These are phyloP conservation scores for Apantesis nais DNA, from an alignment of 2,888 invertebrate genomes.

Conservation along the genomic window DNA sequence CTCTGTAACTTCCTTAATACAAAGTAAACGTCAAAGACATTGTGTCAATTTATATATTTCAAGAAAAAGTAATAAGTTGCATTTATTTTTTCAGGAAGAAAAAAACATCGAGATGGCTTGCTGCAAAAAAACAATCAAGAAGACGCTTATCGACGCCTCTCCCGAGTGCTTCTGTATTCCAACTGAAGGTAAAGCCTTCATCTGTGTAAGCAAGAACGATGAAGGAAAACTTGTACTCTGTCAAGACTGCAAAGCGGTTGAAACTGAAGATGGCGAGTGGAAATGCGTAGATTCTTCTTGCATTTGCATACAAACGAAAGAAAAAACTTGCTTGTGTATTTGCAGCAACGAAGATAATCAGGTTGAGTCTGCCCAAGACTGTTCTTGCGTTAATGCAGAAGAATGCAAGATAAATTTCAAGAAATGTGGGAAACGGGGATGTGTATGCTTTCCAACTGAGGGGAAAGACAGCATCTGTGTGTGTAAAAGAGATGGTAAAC, in stretches of 20 bases:
- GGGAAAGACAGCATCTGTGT: conserved; percentile 52
- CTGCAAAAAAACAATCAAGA: conserved; percentile 51
- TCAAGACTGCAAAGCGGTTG: conserved; percentile 38
- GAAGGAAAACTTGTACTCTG: conserved; percentile 42
- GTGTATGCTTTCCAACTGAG: conserved; percentile 47
- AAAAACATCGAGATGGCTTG: conserved; percentile 57
- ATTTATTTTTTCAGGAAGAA: conserved; percentile 25
- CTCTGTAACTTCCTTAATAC: background rate
- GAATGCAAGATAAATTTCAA: conserved; percentile 33
- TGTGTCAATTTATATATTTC: background rate
- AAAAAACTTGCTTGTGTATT: conserved; percentile 48
- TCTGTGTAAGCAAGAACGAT: conserved; percentile 40
- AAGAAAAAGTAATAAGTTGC: conserved; percentile 4
- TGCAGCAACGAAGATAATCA: conserved; percentile 47
- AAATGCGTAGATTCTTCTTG: conserved; percentile 45
- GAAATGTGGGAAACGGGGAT: conserved; percentile 45
- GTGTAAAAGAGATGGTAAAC: conserved; percentile 44
- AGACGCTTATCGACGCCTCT: conserved; percentile 51
- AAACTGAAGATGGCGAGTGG: conserved; percentile 33
- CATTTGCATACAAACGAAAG: conserved; percentile 40
- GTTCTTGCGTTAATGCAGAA: conserved; percentile 40
- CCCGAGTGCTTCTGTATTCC: conserved; percentile 56
- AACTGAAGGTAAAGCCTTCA: conserved; percentile 41
- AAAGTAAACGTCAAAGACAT: background rate
- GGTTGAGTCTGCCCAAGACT: conserved; percentile 49